phyloP scores from a whole-genome alignment of 1,140 invertebrate genomes.

The Bombus consobrinus region DNA sequence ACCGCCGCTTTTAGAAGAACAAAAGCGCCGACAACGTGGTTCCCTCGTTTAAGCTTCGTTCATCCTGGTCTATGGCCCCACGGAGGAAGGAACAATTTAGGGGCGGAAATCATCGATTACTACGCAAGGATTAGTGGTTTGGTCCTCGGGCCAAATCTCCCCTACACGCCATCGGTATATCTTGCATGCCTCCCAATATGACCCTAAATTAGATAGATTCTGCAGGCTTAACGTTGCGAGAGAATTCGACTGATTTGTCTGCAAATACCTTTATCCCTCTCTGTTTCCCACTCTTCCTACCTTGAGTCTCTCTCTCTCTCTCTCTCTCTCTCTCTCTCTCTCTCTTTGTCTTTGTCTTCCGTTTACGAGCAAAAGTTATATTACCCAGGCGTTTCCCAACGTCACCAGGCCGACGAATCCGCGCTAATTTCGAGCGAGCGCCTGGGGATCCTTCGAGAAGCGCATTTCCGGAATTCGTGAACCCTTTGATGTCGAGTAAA shows the following conservation, averaged over 20 bases:
- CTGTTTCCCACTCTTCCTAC: background rate
- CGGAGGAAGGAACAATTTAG: constrained; percentile 69
- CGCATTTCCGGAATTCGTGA: constrained; percentile 19
- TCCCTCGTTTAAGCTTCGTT: constrained; percentile 55
- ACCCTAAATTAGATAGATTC: constrained; percentile 65
- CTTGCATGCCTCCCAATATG: constrained; percentile 60
- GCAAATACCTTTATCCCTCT: background rate
- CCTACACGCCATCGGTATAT: constrained; percentile 59
- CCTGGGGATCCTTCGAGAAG: background rate
- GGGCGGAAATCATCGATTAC: constrained; percentile 76
- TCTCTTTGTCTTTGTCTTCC: background rate
- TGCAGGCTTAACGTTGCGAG: constrained; percentile 52
- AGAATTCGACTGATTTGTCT: constrained; percentile 40
- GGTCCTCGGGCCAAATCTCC: constrained; percentile 61
- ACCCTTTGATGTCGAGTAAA: background rate
- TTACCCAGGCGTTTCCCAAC: constrained; percentile 9
- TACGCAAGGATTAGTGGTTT: constrained; percentile 72
- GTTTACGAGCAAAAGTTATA: constrained; percentile 43
- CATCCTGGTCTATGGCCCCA: constrained; percentile 7
- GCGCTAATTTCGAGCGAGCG: constrained; percentile 31
- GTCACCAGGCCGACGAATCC: constrained; percentile 5
- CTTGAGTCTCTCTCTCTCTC: too few relatives aligned
- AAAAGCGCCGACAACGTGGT: constrained; percentile 43
- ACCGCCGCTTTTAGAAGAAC: constrained; percentile 33
- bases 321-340: too few relatives aligned